Percentiles rank a stretch among this genome's conserved stretches.
Evolutionary conservation across 2,888 invertebrate species (phyloP).

Genomic region (Drosophila limbata): DNA sequence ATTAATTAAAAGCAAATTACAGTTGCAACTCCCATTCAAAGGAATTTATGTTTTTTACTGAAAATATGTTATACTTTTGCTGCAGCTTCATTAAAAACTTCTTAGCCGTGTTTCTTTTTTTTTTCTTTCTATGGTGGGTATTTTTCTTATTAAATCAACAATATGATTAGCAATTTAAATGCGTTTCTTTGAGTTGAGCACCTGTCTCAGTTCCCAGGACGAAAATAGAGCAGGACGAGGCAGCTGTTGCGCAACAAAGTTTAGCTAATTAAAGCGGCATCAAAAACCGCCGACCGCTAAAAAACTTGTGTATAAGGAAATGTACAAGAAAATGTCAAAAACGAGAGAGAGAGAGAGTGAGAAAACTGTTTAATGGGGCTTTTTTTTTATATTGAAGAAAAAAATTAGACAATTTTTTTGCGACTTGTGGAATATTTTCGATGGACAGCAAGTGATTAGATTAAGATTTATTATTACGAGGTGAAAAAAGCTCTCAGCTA

Average conservation of each 20-base stretch:
- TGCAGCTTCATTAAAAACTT: constrained; percentile 76
- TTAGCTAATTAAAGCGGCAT: constrained; percentile 73
- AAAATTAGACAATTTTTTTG: not conserved
- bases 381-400: constrained; percentile 1
- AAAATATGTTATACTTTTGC: constrained; percentile 46
- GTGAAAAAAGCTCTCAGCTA: not conserved
- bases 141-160: constrained; percentile 54
- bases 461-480: not conserved
- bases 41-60: constrained; percentile 17
- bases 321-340: constrained; percentile 27
- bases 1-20: constrained; percentile 76
- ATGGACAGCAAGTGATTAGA: not conserved
- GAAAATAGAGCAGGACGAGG: constrained; percentile 36
- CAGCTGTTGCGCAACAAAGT: constrained; percentile 56
- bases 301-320: constrained; percentile 11
- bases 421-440: not conserved
- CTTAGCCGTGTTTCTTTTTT: constrained; percentile 52
- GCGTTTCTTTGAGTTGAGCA: constrained; percentile 36
- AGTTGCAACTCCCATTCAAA: constrained; percentile 22
- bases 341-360: constrained; percentile 2
- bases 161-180: constrained; percentile 76
- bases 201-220: constrained; percentile 61
- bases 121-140: not conserved
- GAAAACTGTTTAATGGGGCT: constrained; percentile 39
- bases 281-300: constrained; percentile 43